phyloP scores from a whole-genome alignment of 2,888 invertebrate species.

The Oxytorus armatus region DNA sequence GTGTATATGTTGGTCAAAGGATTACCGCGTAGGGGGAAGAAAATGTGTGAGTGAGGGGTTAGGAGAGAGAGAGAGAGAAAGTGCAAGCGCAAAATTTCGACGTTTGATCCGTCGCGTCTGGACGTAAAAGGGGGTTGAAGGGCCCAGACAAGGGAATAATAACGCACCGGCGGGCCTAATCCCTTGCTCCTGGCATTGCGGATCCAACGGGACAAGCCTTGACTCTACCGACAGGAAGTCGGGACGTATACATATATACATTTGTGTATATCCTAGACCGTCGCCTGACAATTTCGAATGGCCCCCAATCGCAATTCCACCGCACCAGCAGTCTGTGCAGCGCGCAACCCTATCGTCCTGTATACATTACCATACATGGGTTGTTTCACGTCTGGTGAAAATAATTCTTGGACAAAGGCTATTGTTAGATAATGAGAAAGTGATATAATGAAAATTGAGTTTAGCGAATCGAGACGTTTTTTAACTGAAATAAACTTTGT shows the following conservation, averaged over 20 bases:
- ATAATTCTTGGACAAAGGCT: neutral
- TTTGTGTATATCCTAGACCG: neutral
- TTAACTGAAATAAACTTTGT: too few relatives aligned
- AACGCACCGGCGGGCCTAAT: slow-evolving; percentile 55
- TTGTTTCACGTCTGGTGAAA: neutral
- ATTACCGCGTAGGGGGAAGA: slow-evolving; percentile 62
- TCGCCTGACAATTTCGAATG: slow-evolving; percentile 49
- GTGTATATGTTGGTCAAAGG: slow-evolving; percentile 26
- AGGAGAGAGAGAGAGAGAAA: slow-evolving; percentile 14
- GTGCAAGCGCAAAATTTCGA: slow-evolving; percentile 61
- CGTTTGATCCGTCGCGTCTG: slow-evolving; percentile 64
- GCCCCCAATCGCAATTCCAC: slow-evolving; percentile 3
- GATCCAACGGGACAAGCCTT: slow-evolving; percentile 24
- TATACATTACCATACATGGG: neutral
- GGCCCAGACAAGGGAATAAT: slow-evolving; percentile 63
- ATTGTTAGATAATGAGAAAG: too few relatives aligned
- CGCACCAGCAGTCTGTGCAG: neutral
- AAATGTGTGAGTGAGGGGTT: slow-evolving; percentile 29
- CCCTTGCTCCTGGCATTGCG: slow-evolving; percentile 50
- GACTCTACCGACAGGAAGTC: slow-evolving; percentile 45
- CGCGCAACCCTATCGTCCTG: neutral
- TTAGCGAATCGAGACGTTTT: too few relatives aligned
- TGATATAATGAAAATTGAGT: too few relatives aligned
- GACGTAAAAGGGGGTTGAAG: slow-evolving; percentile 30
- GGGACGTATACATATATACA: neutral